Evolutionary conservation across 2,113 vertebrate species (phyloP).

Genomic region (Callocephalon fimbriatum): DNA sequence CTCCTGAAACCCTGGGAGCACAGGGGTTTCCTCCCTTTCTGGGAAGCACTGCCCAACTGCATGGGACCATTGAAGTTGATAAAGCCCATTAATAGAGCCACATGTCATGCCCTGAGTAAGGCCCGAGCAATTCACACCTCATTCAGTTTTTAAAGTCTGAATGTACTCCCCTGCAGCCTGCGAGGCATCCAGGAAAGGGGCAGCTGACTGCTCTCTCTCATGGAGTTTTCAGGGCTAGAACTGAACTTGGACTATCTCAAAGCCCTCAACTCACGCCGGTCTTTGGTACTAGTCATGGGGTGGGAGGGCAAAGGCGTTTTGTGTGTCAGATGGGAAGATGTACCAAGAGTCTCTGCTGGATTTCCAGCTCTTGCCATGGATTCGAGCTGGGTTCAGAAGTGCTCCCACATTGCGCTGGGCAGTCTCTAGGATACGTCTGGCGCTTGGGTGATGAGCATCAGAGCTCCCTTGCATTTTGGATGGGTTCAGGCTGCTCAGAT

Average conservation of each 20-base stretch:
- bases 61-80: not conserved
- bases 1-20: accelerated
- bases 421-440: not conserved
- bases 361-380: not conserved
- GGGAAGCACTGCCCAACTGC: accelerated
- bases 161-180: not conserved
- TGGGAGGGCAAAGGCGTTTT: not conserved
- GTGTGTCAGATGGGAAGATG: not conserved
- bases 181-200: not conserved
- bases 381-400: not conserved
- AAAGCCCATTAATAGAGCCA: not conserved
- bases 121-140: not conserved
- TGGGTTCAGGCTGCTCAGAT: constrained; percentile 24
- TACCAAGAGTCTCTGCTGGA: not conserved
- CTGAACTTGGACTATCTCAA: not conserved
- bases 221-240: not conserved
- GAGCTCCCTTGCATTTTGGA: constrained; percentile 17
- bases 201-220: not conserved
- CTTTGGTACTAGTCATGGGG: not conserved
- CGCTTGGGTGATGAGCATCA: not conserved
- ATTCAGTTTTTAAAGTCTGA: not conserved
- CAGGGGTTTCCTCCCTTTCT: not conserved
- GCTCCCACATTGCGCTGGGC: not conserved
- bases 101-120: not conserved
- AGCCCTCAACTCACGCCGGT: not conserved